Base-by-base conservation (phyloP, 2,888 invertebrate genomes). In the Lampropteryx suffumata region DNA sequence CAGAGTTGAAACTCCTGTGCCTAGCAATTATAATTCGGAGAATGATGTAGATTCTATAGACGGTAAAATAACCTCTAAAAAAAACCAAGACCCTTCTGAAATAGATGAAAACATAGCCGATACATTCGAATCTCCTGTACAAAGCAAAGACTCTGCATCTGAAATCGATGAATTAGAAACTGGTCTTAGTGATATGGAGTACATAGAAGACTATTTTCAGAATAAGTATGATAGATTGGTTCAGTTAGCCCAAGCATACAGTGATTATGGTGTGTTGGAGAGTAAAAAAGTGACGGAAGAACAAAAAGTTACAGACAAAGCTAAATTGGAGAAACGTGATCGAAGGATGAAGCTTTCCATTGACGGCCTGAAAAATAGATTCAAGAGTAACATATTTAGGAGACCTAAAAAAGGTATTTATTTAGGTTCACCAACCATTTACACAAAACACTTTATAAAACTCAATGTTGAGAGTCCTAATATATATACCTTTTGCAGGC, bases 221-320 rank as follows among this genome's bases (percentile, higher is more conserved):
- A 71, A 64, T 30, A 82, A 79, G 57, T 73, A 76, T 40, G 69
- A 73, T 12, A 79, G 69, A 37, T 43, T 82, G 9, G 76, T 66
- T 0, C 64, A 73, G 56, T 68, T 83, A 65, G 84, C 86, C 0
- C 88, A 89, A 68, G 88, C 88, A 0, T 89, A 89, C 27, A 89
- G 88, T 50, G 89, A 89, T 43, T 89, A 89, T 49, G 89, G 88
- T 1, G 86, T 89, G 0, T 32, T 88, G 0, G 69, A 79, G 34
- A 72, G 50, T 1, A 84, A 80, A 46, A 82, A 80, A 27, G 74
- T 69, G 2, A 40, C 45, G 3, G 42, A 45, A 12, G 52, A 61
- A 0, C 64, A 64, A 10, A 71, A 68, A 11, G 67, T 66, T 0
- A 73, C 71, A 8, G 63, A 70, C 1, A 58, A 61, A 2, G 48